phyloP scores from a whole-genome alignment of 2,888 invertebrate genomes.

The Perdita meconis region DNA sequence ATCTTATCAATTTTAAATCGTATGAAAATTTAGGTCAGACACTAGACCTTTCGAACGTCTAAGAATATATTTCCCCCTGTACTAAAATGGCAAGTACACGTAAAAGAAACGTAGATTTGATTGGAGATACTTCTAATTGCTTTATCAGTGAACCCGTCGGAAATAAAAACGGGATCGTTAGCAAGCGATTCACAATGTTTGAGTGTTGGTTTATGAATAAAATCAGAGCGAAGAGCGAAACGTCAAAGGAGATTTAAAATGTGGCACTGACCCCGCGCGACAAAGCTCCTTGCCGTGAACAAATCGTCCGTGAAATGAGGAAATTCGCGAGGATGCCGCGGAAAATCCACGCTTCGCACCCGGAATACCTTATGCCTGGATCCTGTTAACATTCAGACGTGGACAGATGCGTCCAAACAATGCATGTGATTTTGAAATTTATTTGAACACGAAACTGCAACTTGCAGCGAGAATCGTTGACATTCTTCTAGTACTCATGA shows the following conservation, averaged over 20 bases:
- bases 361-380: constrained; percentile 66
- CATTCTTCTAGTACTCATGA: neutral
- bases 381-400: constrained; percentile 63
- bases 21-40: no score
- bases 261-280: constrained; percentile 57
- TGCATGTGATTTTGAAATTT: constrained; percentile 1
- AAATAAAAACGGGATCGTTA: constrained; percentile 50
- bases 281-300: constrained; percentile 49
- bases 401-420: constrained; percentile 46
- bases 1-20: no score
- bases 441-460: neutral
- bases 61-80: no score
- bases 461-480: neutral
- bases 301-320: constrained; percentile 73
- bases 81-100: no score
- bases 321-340: constrained; percentile 68
- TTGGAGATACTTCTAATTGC: neutral
- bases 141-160: neutral
- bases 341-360: constrained; percentile 68
- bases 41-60: no score
- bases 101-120: no score
- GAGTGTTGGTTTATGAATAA: constrained; percentile 49
- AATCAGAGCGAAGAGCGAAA: constrained; percentile 17
- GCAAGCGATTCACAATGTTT: constrained; percentile 57
- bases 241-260: constrained; percentile 56